Base-by-base conservation (phyloP, 2,797 vertebrate species). In the Rhabdomys pumilio region DNA sequence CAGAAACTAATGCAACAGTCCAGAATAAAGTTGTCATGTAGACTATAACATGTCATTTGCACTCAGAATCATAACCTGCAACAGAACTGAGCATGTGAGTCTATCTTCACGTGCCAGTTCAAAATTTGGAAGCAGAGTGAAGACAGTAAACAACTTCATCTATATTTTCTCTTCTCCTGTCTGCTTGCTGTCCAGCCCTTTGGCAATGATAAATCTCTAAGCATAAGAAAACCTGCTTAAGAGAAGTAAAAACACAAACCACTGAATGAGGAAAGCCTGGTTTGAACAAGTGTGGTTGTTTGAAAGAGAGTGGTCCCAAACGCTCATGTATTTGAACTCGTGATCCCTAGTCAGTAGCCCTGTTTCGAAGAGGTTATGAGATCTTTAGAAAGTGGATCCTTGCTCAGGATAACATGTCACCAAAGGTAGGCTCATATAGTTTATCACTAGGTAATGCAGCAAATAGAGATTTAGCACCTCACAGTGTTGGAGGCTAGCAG, bases 111-210 rank as follows among this genome's bases (percentile, higher is more conserved):
- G 31, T 47, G 7, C 53, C 84, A 93, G 55, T 91, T 92, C 44
- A 85, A 92, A 96, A 55, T 24, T 47, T 57, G 41, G 47, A 86
- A 89, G 34, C 47, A 79, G 38, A n/a, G 6, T 65, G n/a, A 76
- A 44, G 73, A 31, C 0, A 38, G 41, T 14, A 72, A 59, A 72
- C n/a, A n/a, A 65, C 2, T 4, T 89, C 53, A 72, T 81, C 15
- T 63, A 3, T 44, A n/a, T 73, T 90, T 67, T n/a, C 31, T 20
- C 67, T 73, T 79, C 7, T 88, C 47, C 20, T 12, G 0, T 53
- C 6, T 24, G 34, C 50, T 79, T 92, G 12, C 29, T 79, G 17
- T 76, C 6, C 26, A 59, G 83, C 73, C n/a, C 31, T 38, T 79
- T 38, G 15, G 89, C 41, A 82, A 17, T 38, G 14, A 87, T 47